Evolutionary conservation across 2,888 invertebrate genomes (phyloP), one percentile per base, ranked within the genome.

Genomic region (Microctonus hyperodae): DNA sequence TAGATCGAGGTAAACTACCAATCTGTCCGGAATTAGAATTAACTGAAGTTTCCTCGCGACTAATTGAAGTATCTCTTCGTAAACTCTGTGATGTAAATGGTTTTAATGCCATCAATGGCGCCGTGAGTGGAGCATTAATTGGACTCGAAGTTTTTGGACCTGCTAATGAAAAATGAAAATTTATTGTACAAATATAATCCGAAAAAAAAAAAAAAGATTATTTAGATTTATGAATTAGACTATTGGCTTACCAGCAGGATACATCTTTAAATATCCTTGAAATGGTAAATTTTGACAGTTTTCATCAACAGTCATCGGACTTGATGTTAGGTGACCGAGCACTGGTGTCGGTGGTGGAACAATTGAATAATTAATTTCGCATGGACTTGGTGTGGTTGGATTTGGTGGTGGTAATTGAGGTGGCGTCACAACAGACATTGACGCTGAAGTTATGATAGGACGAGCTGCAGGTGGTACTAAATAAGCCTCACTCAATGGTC

Each of bases 391-490:
- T 70, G 68, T 76, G 76, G 67, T 78, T 76, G 57, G 75, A 74
- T 72, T 79, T 70, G 70, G 75, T 53, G 73, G 75, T 72, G 75
- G 72, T 65, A 72, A 71, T 70, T 76, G 79, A 35, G 73, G 75
- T 48, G 73, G 78, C 25, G 74, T 72, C 20, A 69, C 69, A 63
- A 71, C 70, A 20, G 59, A 69, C 64, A 74, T 76, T 25, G 76
- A 64, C 40, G 75, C 73, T 25, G 77, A 70, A 61, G 77, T 70
- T 56, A 86, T 83, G 55, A 87, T 81, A 31, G 85, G 85, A 60
- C 86, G 83, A 20, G 86, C 85, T 67, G 86, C 85, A n/a, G 86
- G 85, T 10, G 85, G 84, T 60, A 89, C 83, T 62, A 84, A 81
- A 70, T 87, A 87, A 9, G 85, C 85, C 68, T 86, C 86, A 69